A percentile compares a stretch with the other conserved stretches of the same genome.
phyloP scores from a whole-genome alignment of 2,113 vertebrate species.

The Hipposideros armiger region DNA sequence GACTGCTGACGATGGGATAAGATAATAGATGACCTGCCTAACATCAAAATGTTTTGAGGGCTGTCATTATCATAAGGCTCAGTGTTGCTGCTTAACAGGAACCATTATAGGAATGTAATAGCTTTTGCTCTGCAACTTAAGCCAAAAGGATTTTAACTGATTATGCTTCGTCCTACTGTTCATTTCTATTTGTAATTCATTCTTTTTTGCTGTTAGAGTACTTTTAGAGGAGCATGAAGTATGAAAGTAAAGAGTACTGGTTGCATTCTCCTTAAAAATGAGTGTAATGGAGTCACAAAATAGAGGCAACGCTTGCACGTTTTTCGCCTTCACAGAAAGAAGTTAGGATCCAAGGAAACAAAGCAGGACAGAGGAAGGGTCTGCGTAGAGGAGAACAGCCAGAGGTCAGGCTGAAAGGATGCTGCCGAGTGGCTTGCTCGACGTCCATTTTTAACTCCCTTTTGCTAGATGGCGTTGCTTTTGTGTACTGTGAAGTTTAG shows the following conservation, averaged over 20 bases:
- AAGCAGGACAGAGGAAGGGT: not conserved
- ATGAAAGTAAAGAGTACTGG: not conserved
- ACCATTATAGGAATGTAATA: not conserved
- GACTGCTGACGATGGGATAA: not conserved
- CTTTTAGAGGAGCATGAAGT: not conserved
- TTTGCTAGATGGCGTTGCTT: not conserved
- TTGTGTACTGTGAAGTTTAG: not conserved
- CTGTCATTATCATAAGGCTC: not conserved
- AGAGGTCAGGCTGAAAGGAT: not conserved
- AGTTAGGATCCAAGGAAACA: not conserved
- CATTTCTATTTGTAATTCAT: not conserved
- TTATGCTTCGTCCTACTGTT: not conserved
- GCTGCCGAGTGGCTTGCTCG: not conserved
- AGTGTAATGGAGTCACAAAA: not conserved
- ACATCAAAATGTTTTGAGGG: not conserved
- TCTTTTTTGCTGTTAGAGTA: not conserved
- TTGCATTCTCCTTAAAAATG: not conserved
- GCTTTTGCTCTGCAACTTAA: not conserved
- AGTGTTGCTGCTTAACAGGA: not conserved
- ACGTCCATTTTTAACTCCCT: not conserved
- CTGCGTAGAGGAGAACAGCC: not conserved
- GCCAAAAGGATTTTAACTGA: not conserved
- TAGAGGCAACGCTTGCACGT: rapidly evolving
- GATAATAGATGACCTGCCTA: not conserved
- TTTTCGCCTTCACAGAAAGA: not conserved